Evolutionary conservation across 1,140 invertebrate genomes (phyloP).

Genomic region (Mesaphorura yosii): DNA sequence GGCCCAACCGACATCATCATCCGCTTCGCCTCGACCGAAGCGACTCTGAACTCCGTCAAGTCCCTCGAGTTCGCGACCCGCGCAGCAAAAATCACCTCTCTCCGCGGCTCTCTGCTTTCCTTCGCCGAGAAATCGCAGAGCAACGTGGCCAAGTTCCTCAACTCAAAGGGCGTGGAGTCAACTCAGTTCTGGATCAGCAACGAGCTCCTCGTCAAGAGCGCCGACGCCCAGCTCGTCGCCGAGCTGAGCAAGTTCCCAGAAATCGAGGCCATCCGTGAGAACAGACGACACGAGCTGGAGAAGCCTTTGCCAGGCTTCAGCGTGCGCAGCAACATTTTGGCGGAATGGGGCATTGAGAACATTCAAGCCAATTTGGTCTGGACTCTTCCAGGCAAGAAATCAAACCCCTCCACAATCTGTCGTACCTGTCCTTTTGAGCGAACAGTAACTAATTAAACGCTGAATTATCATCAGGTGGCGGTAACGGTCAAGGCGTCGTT

Average conservation of each 20-base stretch:
- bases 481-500: conserved; percentile 1
- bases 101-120: neutral
- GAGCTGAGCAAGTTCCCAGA: neutral
- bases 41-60: neutral
- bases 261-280: conserved; percentile 3
- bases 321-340: neutral
- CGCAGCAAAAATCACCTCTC: neutral
- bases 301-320: neutral
- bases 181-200: conserved; percentile 19
- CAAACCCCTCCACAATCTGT: no score
- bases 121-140: neutral
- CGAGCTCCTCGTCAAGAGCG: conserved; percentile 13
- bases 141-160: neutral
- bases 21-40: no score
- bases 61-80: neutral
- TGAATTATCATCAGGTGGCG: neutral
- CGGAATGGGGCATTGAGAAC: neutral
- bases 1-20: no score
- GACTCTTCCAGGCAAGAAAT: no score
- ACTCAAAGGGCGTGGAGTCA: neutral
- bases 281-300: neutral
- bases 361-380: neutral
- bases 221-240: neutral
- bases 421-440: no score
- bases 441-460: no score